Conservation (phyloP, 2,888 invertebrate genomes). For the Malthinus seriepunctatus region DNA sequence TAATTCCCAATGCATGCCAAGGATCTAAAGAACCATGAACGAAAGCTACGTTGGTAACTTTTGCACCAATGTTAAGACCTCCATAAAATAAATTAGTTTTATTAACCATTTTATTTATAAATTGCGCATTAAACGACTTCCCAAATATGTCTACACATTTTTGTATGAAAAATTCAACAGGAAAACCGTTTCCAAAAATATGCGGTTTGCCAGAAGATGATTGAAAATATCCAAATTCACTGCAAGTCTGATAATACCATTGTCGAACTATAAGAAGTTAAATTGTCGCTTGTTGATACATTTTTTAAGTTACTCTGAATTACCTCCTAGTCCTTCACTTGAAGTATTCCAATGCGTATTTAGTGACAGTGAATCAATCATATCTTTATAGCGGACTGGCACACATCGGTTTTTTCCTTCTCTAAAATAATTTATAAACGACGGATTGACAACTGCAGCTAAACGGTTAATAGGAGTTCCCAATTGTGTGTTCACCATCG, state of each 20-base stretch:
- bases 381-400: background rate
- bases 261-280: background rate
- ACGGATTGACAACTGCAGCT: background rate
- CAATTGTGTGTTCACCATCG: background rate
- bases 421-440: background rate
- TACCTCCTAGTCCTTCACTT: too few species aligned
- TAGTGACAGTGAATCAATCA: too few species aligned
- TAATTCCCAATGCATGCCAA: background rate
- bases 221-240: background rate
- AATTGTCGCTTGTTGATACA: too few species aligned
- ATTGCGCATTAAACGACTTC: background rate
- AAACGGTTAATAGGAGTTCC: background rate
- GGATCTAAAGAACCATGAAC: background rate
- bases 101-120: background rate
- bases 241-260: conserved; percentile 13
- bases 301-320: too few species aligned
- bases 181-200: background rate
- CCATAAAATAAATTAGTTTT: background rate
- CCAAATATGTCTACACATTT: background rate
- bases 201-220: background rate
- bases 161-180: background rate
- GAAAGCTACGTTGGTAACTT: background rate
- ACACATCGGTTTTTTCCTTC: background rate
- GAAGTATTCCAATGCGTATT: too few species aligned
- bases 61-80: background rate